Evolutionary conservation across 2,888 invertebrate genomes (phyloP).

Genomic region (Drosophila rellima): DNA sequence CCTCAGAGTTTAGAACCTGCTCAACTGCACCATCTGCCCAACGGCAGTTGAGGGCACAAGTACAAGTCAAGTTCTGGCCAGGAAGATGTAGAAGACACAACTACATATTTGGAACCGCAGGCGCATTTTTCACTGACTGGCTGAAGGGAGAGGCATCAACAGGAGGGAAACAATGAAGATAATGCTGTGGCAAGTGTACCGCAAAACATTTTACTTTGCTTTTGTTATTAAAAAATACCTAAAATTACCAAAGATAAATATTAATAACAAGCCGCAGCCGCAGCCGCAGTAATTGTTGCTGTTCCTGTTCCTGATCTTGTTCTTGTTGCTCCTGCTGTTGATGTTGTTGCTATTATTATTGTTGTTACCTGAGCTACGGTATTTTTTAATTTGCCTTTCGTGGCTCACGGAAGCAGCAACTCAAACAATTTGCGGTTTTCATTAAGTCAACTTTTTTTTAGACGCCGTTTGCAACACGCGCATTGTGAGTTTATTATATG

Average conservation of each 20-base stretch:
- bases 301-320: conserved; percentile 5
- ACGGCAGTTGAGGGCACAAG: conserved; percentile 41
- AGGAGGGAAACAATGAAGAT: conserved; percentile 43
- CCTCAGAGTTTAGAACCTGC: conserved; percentile 65
- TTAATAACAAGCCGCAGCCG: conserved; percentile 74
- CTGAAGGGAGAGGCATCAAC: background rate
- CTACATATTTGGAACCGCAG: conserved; percentile 26
- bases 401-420: conserved; percentile 53
- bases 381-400: conserved; percentile 75
- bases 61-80: conserved; percentile 38
- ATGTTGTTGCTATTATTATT: conserved; percentile 27
- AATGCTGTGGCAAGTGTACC: conserved; percentile 60
- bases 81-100: conserved; percentile 11
- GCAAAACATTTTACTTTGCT: conserved; percentile 70
- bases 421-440: conserved; percentile 81
- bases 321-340: conserved; percentile 11
- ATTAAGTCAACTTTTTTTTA: conserved; percentile 66
- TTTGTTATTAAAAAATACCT: conserved; percentile 80
- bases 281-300: conserved; percentile 50
- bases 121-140: conserved; percentile 19
- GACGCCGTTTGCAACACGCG: conserved; percentile 54
- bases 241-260: conserved; percentile 81
- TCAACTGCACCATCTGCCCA: conserved; percentile 11
- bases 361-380: conserved; percentile 57
- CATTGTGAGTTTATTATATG: conserved; percentile 73